Evolutionary conservation across 2,888 invertebrate genomes (phyloP).

Genomic region (Deilephila porcellus): DNA sequence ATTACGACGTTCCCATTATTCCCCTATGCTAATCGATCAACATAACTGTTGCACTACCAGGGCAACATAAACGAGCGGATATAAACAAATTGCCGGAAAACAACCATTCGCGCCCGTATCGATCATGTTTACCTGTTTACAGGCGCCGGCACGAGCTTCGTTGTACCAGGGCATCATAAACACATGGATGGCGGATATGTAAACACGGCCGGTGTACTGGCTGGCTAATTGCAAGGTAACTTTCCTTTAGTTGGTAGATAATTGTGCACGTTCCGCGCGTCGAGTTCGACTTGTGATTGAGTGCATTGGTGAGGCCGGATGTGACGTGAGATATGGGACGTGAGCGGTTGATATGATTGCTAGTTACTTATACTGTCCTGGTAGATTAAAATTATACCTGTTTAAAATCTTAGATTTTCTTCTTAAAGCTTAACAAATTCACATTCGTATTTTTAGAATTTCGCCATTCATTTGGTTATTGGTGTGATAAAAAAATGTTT

Average conservation of each 20-base stretch:
- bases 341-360: constrained; percentile 1
- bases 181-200: constrained; percentile 13
- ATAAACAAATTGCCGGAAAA: constrained; percentile 8
- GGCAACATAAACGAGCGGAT: constrained; percentile 9
- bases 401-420: neutral
- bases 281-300: constrained; percentile 53
- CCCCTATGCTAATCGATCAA: too few species aligned
- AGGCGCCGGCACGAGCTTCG: constrained; percentile 11
- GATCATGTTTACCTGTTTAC: constrained; percentile 24
- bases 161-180: constrained; percentile 41
- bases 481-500: too few species aligned
- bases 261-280: constrained; percentile 53
- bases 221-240: constrained; percentile 50
- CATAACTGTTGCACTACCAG: constrained; percentile 4
- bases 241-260: constrained; percentile 53
- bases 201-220: constrained; percentile 38
- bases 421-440: neutral
- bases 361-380: neutral
- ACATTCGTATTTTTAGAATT: too few species aligned
- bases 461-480: too few species aligned
- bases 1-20: too few species aligned
- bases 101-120: constrained; percentile 19
- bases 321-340: constrained; percentile 22
- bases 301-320: constrained; percentile 44
- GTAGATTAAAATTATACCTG: neutral